Evolutionary conservation across 2,888 invertebrate genomes (phyloP).

Genomic region (Melipona beecheii): DNA sequence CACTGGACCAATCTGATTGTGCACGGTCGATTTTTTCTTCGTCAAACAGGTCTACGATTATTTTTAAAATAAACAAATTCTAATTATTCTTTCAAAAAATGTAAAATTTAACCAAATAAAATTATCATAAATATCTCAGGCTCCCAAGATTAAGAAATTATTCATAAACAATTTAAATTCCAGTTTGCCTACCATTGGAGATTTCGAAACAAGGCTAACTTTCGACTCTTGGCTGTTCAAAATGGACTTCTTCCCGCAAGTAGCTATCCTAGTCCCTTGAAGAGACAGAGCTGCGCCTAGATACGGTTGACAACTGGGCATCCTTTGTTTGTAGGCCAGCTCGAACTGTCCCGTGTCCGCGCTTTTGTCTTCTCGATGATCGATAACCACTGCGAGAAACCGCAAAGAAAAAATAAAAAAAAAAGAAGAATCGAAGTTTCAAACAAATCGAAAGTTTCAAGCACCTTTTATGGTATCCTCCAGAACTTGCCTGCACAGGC

Average conservation of each 20-base stretch:
- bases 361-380: constrained; percentile 89
- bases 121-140: neutral
- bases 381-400: constrained; percentile 89
- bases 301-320: constrained; percentile 92
- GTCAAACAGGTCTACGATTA: constrained; percentile 70
- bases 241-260: constrained; percentile 78
- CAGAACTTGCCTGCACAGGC: constrained; percentile 93
- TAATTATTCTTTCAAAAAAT: neutral
- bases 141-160: neutral
- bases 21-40: constrained; percentile 74
- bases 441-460: neutral
- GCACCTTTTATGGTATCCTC: constrained; percentile 96
- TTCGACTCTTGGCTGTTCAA: constrained; percentile 84
- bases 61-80: neutral
- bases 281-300: constrained; percentile 90
- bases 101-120: neutral
- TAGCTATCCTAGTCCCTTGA: constrained; percentile 88
- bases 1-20: constrained; percentile 87
- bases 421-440: neutral
- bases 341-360: constrained; percentile 94
- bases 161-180: neutral
- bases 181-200: constrained; percentile 70
- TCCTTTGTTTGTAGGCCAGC: constrained; percentile 90
- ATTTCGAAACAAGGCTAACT: constrained; percentile 76
- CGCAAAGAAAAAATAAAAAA: neutral